A percentile compares a stretch with the other conserved stretches of the same genome.
These are phyloP conservation scores for Lemur catta DNA, from an alignment of 2,797 vertebrate genomes.

Conservation along the genomic window DNA sequence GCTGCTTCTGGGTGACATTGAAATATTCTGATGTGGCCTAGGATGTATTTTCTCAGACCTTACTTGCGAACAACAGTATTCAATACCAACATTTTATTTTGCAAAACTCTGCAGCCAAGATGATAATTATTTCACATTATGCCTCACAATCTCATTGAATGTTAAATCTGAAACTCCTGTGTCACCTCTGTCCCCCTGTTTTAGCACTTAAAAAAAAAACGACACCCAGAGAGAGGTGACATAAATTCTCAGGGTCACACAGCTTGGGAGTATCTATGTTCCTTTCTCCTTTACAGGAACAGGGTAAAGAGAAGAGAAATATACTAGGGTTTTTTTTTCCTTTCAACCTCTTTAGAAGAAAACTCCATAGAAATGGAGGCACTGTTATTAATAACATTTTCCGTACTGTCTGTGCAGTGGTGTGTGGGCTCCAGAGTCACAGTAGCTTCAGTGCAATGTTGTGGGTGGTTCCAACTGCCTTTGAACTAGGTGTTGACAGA, in stretches of 20 bases:
- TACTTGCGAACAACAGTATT: neutral
- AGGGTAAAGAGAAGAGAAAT: neutral
- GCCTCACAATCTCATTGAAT: neutral
- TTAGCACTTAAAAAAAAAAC: neutral
- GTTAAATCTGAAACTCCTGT: neutral
- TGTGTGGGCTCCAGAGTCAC: neutral
- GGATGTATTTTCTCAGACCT: neutral
- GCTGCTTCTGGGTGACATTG: neutral
- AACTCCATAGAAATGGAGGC: neutral
- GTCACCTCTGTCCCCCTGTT: neutral
- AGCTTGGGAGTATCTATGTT: neutral
- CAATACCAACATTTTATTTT: neutral
- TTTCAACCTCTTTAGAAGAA: neutral
- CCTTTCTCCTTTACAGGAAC: neutral
- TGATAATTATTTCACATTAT: neutral
- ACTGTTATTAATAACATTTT: neutral
- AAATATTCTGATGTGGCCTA: neutral
- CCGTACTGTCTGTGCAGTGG: neutral
- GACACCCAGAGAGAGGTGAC: neutral
- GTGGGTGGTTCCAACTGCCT: slow-evolving; percentile 37
- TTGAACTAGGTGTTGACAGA: slow-evolving; percentile 36
- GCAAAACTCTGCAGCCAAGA: neutral
- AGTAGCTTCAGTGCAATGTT: neutral
- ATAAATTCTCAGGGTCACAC: neutral
- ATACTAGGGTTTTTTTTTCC: neutral